Evolutionary conservation across 53 echinoderm and acorn worm genomes (phyloP), one percentile per base, ranked within the genome.

Genomic region (Paracentrotus lividus): DNA sequence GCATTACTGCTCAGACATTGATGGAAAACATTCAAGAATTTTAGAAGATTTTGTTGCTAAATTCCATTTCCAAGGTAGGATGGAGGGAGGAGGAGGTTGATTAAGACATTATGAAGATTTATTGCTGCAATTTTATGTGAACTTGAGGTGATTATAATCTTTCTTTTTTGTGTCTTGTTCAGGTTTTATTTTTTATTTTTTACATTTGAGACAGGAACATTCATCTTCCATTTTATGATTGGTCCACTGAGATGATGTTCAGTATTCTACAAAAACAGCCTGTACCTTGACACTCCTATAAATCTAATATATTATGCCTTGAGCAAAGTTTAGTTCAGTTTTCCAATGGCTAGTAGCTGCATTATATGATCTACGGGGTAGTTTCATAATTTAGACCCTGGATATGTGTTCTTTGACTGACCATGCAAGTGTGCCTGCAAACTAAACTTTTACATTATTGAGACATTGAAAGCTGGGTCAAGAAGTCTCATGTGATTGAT

Each of bases 381-480:
- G n/a, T n/a, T n/a, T n/a, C n/a, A n/a, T n/a, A n/a, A n/a, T n/a
- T n/a, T n/a, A n/a, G n/a, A n/a, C n/a, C n/a, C n/a, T n/a, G n/a
- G n/a, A n/a, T n/a, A n/a, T n/a, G n/a, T n/a, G n/a, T n/a, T n/a
- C n/a, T n/a, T n/a, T n/a, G n/a, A n/a, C n/a, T n/a, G n/a, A n/a
- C n/a, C n/a, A n/a, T n/a, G n/a, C n/a, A n/a, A n/a, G n/a, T n/a
- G n/a, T n/a, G n/a, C n/a, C n/a, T n/a, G n/a, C n/a, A n/a, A n/a
- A n/a, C n/a, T n/a, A n/a, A n/a, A n/a, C n/a, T n/a, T n/a, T n/a
- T n/a, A n/a, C n/a, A n/a, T n/a, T n/a, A 40, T 67, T 33, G 31
- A 67, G 67, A 67, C 67, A 32, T 67, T 72, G 72, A 72, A 61
- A 72, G 72, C 40, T 72, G 18, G 72, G 72, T 72, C 72, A 72